Percentiles rank a stretch among this genome's conserved stretches.
phyloP scores from a whole-genome alignment of 2,113 vertebrate species.

The Oncorhynchus kisutch region DNA sequence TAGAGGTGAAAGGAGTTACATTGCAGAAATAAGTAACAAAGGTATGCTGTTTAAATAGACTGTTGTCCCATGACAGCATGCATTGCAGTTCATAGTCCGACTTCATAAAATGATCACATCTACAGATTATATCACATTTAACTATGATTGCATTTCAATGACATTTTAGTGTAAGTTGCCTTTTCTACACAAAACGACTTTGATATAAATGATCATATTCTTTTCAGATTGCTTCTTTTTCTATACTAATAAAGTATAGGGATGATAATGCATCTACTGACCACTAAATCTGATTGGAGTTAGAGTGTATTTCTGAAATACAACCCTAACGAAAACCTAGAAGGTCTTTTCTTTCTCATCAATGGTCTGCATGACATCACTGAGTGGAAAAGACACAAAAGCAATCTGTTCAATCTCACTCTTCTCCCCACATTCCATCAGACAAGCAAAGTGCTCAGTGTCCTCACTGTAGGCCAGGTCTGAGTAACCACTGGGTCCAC shows the following conservation, averaged over 20 bases:
- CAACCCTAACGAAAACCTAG: not conserved
- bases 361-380: constrained; percentile 64
- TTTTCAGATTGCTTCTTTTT: not conserved
- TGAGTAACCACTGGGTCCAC: constrained; percentile 86
- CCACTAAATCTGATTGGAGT: no score
- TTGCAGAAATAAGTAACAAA: not conserved
- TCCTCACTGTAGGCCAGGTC: constrained; percentile 82
- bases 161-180: no score
- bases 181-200: not conserved
- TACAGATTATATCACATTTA: not conserved
- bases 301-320: not conserved
- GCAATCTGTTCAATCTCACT: constrained; percentile 75
- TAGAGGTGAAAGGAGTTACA: not conserved
- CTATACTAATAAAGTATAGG: not conserved
- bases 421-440: constrained; percentile 84
- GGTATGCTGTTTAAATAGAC: not conserved
- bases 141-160: no score
- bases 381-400: constrained; percentile 68
- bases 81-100: not conserved
- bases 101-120: not conserved
- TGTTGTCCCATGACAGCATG: not conserved
- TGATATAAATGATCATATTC: not conserved
- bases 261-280: not conserved
- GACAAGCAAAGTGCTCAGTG: constrained; percentile 79
- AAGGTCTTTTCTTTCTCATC: constrained; percentile 40